These are phyloP conservation scores for Arothron firmamentum DNA, from an alignment of 2,113 vertebrate genomes.

Conservation along the genomic window DNA sequence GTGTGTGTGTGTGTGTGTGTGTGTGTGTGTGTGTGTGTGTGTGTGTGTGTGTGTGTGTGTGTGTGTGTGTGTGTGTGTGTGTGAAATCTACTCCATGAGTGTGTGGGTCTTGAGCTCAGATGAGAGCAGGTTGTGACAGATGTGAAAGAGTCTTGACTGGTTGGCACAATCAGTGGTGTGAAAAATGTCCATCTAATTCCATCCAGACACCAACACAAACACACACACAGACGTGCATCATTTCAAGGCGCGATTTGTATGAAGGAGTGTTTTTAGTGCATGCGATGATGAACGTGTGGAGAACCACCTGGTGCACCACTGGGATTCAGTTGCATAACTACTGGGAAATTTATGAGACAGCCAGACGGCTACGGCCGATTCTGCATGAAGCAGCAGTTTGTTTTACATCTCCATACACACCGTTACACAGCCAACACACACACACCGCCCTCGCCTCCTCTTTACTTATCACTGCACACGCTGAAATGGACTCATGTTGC, in stretches of 20 bases:
- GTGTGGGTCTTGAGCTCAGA: too few species aligned
- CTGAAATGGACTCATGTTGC: slow-evolving; percentile 36
- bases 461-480: not conserved
- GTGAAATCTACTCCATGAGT: too few species aligned
- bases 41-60: too few species aligned
- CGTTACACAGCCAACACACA: not conserved
- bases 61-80: too few species aligned
- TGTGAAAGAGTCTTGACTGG: too few species aligned
- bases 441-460: not conserved
- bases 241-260: slow-evolving; percentile 9
- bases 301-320: slow-evolving; percentile 16
- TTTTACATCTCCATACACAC: slow-evolving; percentile 25
- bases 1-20: too few species aligned
- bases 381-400: slow-evolving; percentile 19
- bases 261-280: slow-evolving; percentile 4
- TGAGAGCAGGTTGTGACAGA: too few species aligned
- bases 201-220: too few species aligned
- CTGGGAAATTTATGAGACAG: slow-evolving; percentile 31
- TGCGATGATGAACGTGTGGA: slow-evolving; percentile 4
- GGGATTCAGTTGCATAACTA: slow-evolving; percentile 39
- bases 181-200: too few species aligned
- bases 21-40: too few species aligned
- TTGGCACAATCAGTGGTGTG: too few species aligned
- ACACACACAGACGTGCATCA: not conserved
- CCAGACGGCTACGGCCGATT: slow-evolving; percentile 18